Conservation (phyloP, 2,888 invertebrate species). For the Stramonita haemastoma region DNA sequence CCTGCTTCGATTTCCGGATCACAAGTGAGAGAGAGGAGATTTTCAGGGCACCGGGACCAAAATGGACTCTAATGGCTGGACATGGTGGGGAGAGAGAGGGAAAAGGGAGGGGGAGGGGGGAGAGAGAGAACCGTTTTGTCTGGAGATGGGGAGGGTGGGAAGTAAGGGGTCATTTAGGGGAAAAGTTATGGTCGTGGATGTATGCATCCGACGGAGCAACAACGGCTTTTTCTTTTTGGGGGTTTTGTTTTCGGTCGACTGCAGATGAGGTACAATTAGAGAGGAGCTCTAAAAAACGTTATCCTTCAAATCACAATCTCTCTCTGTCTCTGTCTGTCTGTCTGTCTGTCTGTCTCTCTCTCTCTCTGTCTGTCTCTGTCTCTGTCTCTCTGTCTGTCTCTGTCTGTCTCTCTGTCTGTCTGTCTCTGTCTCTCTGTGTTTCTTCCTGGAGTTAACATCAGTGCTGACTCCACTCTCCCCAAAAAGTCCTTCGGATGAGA, state of each 20-base stretch:
- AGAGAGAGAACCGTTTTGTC: neutral
- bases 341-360: neutral
- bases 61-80: neutral
- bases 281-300: neutral
- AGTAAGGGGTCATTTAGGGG: too few relatives aligned
- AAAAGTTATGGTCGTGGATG: too few relatives aligned
- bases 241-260: too few relatives aligned
- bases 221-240: too few relatives aligned
- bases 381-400: neutral
- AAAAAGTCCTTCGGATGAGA: too few relatives aligned
- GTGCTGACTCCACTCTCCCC: too few relatives aligned
- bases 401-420: too few relatives aligned
- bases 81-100: neutral
- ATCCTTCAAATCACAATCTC: too few relatives aligned
- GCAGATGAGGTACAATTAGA: neutral
- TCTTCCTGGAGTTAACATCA: too few relatives aligned
- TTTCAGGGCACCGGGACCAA: neutral
- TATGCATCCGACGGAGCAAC: too few relatives aligned
- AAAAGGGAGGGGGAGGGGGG: neutral
- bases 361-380: neutral
- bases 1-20: neutral
- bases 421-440: too few relatives aligned
- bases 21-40: conserved; percentile 18
- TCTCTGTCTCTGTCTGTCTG: neutral
- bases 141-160: neutral